A percentile compares a stretch with the other conserved stretches of the same genome.
Conservation (phyloP, 2,797 vertebrate genomes). For the Anomalospiza imberbis region DNA sequence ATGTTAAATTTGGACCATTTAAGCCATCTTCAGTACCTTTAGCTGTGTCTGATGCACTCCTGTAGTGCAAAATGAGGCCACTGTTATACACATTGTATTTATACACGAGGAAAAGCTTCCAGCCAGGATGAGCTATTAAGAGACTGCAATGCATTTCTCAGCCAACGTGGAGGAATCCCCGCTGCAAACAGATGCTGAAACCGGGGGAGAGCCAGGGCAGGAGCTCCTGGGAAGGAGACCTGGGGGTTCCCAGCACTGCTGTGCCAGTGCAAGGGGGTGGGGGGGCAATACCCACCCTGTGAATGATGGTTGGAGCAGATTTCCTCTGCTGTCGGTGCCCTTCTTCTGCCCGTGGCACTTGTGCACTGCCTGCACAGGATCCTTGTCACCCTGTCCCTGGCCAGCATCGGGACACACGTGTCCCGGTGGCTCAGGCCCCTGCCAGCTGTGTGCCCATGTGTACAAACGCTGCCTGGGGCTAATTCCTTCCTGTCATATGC, state of each 20-base stretch:
- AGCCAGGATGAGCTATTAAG: background rate
- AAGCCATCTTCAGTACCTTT: background rate
- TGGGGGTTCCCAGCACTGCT: background rate
- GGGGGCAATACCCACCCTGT: background rate
- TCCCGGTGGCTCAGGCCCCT: background rate
- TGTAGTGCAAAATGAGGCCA: background rate
- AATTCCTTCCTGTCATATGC: slow-evolving; percentile 47
- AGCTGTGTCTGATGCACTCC: background rate
- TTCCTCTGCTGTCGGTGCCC: background rate
- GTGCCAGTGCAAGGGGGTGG: background rate
- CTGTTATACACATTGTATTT: background rate
- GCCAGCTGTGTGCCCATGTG: background rate
- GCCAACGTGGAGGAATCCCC: background rate
- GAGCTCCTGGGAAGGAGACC: background rate
- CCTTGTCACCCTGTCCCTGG: background rate
- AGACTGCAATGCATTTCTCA: background rate
- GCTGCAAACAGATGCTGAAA: background rate
- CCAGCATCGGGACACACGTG: accelerated
- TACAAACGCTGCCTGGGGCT: background rate
- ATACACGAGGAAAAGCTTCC: background rate
- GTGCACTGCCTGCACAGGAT: background rate
- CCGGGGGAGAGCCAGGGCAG: background rate
- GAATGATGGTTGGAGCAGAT: background rate
- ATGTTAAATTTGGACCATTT: slow-evolving; percentile 5
- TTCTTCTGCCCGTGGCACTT: background rate